phyloP scores from a whole-genome alignment of 2,797 vertebrate species.

The Anolis apletophallus region DNA sequence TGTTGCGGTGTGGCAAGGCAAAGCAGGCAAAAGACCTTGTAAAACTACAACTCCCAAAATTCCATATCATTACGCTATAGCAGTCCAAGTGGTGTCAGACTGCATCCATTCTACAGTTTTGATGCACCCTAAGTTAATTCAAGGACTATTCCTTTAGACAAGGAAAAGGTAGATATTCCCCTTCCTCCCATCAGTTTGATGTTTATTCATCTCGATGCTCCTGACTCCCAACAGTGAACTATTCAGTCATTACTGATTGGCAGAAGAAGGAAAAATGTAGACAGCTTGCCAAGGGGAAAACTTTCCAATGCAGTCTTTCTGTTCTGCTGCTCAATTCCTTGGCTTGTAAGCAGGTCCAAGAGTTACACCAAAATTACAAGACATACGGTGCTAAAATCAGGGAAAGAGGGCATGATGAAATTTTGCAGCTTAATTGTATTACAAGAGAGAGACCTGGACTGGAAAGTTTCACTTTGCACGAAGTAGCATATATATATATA shows the following conservation, averaged over 20 bases:
- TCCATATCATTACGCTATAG: no score
- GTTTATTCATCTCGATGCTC: neutral
- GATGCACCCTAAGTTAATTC: no score
- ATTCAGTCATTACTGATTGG: slow-evolving; percentile 5
- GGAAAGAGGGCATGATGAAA: neutral
- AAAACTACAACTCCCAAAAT: no score
- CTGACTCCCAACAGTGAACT: neutral
- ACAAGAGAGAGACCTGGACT: no score
- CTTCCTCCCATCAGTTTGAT: neutral
- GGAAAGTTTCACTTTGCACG: neutral
- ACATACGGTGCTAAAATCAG: neutral
- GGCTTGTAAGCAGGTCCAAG: neutral
- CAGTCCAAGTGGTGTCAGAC: no score
- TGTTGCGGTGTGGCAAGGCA: no score
- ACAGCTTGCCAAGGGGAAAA: neutral
- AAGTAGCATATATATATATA: no score
- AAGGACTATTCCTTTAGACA: neutral
- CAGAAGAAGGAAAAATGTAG: neutral
- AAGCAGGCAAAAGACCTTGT: no score
- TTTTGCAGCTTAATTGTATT: neutral
- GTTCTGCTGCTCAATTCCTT: neutral
- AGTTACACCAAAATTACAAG: neutral
- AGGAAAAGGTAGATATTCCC: neutral
- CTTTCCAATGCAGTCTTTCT: neutral
- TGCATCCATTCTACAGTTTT: no score